Conservation (phyloP, 2,797 vertebrate species). For the Acanthurus lineatus region DNA sequence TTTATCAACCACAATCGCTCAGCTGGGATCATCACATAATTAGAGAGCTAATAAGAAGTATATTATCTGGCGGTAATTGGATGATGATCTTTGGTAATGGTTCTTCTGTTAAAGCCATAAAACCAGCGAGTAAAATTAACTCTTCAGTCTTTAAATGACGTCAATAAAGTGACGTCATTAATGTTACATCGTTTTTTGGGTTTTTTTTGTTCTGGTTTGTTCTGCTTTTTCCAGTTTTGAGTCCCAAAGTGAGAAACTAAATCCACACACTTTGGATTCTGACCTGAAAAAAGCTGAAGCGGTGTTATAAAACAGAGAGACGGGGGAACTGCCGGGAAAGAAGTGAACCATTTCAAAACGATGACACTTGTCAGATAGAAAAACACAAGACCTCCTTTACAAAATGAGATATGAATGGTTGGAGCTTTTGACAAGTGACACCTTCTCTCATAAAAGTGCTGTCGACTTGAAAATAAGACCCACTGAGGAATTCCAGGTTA, state of each 20-base stretch:
- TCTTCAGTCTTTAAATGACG: slow-evolving; percentile 21
- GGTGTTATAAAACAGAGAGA: slow-evolving; percentile 15
- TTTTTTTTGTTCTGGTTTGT: not conserved
- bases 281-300: slow-evolving; percentile 20
- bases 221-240: too few relatives aligned
- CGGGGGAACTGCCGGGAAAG: not conserved
- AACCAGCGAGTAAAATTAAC: not conserved
- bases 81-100: slow-evolving; percentile 19
- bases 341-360: slow-evolving; percentile 20
- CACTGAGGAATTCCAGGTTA: not conserved
- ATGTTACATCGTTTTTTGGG: not conserved
- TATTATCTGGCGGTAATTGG: slow-evolving; percentile 27
- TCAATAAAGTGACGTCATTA: slow-evolving; percentile 14
- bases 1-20: slow-evolving; percentile 4
- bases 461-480: slow-evolving; percentile 9
- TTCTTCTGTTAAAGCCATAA: slow-evolving; percentile 20
- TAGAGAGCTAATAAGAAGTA: slow-evolving; percentile 17
- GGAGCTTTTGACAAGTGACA: slow-evolving; percentile 31
- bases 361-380: slow-evolving; percentile 39
- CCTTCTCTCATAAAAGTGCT: not conserved
- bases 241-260: not conserved
- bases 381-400: not conserved
- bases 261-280: not conserved
- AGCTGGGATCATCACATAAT: not conserved
- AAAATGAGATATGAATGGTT: slow-evolving; percentile 18